A percentile compares a stretch with the other conserved stretches of the same genome.
These are phyloP conservation scores for Drosophila suzukii DNA, from an alignment of 1,140 invertebrate genomes.

Conservation along the genomic window DNA sequence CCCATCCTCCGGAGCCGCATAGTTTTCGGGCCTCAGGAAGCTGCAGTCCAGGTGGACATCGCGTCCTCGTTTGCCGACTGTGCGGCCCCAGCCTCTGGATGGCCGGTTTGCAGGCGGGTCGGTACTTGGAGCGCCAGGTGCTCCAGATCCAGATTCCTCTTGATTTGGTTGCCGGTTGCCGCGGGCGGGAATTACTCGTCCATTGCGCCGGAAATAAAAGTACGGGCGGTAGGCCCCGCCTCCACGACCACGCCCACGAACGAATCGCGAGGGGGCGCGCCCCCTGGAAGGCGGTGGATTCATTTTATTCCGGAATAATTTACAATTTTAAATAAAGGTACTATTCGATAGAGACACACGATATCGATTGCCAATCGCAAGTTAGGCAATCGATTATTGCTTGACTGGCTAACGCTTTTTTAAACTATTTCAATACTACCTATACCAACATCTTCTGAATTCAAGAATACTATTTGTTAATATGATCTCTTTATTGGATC, in stretches of 20 bases:
- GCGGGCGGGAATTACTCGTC: conserved; percentile 70
- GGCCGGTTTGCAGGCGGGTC: conserved; percentile 5
- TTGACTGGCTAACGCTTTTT: neutral
- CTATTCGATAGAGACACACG: neutral
- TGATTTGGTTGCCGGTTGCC: conserved; percentile 32
- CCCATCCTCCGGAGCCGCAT: conserved; percentile 69
- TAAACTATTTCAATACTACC: neutral
- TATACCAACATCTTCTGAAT: no score
- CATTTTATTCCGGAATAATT: conserved; percentile 19
- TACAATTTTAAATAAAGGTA: neutral
- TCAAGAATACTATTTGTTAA: neutral
- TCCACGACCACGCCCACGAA: conserved; percentile 64
- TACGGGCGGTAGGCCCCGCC: conserved; percentile 66
- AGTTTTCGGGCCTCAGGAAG: conserved; percentile 67
- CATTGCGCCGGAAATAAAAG: conserved; percentile 77
- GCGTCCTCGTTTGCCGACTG: conserved; percentile 1
- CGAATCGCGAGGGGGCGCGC: conserved; percentile 52
- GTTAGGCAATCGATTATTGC: neutral
- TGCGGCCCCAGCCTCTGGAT: conserved; percentile 52
- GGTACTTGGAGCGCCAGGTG: neutral
- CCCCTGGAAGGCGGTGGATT: conserved; percentile 36
- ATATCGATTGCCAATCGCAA: neutral
- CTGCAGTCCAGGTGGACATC: conserved; percentile 33
- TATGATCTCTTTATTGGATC: no score
- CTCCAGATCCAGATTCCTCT: neutral